Evolutionary conservation across 2,888 invertebrate genomes (phyloP).

Genomic region (Schizaphis graminum): DNA sequence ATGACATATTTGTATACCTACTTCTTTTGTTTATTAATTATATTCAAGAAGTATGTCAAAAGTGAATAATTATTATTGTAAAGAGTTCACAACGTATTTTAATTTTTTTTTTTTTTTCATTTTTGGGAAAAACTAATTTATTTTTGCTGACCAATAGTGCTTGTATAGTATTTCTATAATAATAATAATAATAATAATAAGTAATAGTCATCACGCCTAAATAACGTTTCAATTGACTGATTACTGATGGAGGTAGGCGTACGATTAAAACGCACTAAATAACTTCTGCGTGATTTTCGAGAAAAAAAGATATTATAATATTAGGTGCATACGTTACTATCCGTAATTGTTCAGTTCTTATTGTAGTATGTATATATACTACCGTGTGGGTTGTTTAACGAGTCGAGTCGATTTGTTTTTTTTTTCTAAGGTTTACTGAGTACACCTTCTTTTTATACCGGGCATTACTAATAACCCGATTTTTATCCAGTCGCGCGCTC

Average conservation of each 20-base stretch:
- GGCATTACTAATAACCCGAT: constrained; percentile 52
- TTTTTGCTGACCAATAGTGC: constrained; percentile 36
- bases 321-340: neutral
- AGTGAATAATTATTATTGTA: constrained; percentile 35
- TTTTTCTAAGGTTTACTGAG: constrained; percentile 37
- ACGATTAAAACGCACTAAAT: constrained; percentile 26
- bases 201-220: neutral
- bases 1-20: constrained; percentile 26
- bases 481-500: constrained; percentile 47
- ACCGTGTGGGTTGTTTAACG: constrained; percentile 55
- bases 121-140: constrained; percentile 36
- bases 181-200: neutral
- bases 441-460: constrained; percentile 14
- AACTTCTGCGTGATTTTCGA: neutral
- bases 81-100: constrained; percentile 8
- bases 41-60: constrained; percentile 36
- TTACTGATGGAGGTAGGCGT: neutral
- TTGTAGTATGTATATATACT: neutral
- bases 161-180: neutral
- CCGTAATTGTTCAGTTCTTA: neutral
- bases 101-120: neutral
- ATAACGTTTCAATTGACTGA: constrained; percentile 29
- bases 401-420: constrained; percentile 36
- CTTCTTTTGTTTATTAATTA: constrained; percentile 7
- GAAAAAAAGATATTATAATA: neutral